phyloP scores from a whole-genome alignment of 2,888 invertebrate genomes.

The Harpalus rubripes region DNA sequence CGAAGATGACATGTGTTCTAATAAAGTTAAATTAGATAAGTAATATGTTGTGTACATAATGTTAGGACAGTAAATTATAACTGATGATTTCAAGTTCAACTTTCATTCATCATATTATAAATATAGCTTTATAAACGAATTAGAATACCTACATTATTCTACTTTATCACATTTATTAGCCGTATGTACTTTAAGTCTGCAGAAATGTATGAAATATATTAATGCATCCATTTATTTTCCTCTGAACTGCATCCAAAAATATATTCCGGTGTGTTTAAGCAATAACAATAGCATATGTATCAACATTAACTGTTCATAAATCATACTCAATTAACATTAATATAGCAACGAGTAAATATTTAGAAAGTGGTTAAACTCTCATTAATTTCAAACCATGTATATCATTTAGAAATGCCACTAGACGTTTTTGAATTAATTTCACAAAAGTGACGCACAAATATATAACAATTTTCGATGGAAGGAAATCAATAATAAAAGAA shows the following conservation, averaged over 20 bases:
- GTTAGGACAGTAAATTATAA: constrained; percentile 8
- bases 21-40: constrained; percentile 32
- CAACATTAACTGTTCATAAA: constrained; percentile 54
- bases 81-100: constrained; percentile 23
- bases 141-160: not conserved
- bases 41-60: constrained; percentile 36
- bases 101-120: not conserved
- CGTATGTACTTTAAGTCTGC: not conserved
- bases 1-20: constrained; percentile 11
- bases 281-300: constrained; percentile 44
- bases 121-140: constrained; percentile 7
- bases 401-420: constrained; percentile 44
- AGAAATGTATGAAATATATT: not conserved
- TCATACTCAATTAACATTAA: constrained; percentile 51
- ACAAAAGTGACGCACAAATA: too few species aligned
- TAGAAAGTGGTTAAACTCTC: constrained; percentile 21
- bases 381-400: constrained; percentile 37
- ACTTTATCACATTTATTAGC: not conserved
- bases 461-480: constrained; percentile 6
- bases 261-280: not conserved
- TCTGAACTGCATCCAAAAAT: constrained; percentile 9
- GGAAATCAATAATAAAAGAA: constrained; percentile 23
- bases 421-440: constrained; percentile 17
- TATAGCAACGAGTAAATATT: constrained; percentile 44
- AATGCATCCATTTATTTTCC: not conserved